phyloP scores from a whole-genome alignment of 2,888 invertebrate genomes.

The Lottia scabra region DNA sequence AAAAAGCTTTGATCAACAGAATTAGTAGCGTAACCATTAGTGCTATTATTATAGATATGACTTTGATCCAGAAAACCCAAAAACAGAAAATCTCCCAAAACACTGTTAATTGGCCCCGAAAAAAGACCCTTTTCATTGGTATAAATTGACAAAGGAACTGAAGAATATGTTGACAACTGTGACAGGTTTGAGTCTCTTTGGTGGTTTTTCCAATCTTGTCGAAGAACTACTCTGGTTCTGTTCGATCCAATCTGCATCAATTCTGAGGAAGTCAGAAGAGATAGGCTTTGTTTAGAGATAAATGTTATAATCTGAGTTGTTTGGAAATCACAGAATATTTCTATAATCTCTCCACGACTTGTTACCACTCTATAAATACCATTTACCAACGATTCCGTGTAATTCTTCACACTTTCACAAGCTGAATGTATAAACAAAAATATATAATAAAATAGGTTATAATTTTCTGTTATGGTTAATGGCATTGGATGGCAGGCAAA shows the following conservation, averaged over 20 bases:
- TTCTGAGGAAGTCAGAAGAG: background rate
- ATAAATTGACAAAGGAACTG: background rate
- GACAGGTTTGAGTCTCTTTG: slow-evolving; percentile 1
- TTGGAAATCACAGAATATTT: background rate
- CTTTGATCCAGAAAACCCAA: background rate
- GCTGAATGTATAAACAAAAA: background rate
- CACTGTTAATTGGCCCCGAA: background rate
- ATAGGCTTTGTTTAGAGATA: background rate
- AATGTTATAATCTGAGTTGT: no score
- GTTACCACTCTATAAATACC: background rate
- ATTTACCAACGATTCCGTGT: background rate
- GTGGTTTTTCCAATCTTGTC: background rate
- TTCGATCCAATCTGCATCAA: background rate
- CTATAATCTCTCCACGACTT: background rate
- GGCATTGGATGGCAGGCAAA: no score
- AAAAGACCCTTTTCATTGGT: background rate
- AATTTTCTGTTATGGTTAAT: no score
- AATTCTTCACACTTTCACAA: background rate
- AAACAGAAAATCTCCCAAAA: background rate
- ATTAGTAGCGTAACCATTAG: slow-evolving; percentile 5
- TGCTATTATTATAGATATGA: background rate
- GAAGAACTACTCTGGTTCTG: background rate
- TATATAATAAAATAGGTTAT: background rate
- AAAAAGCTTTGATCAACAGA: background rate
- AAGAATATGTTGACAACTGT: background rate